Evolutionary conservation across 2,888 invertebrate genomes (phyloP).

Genomic region (Cecidostiba fungosa): DNA sequence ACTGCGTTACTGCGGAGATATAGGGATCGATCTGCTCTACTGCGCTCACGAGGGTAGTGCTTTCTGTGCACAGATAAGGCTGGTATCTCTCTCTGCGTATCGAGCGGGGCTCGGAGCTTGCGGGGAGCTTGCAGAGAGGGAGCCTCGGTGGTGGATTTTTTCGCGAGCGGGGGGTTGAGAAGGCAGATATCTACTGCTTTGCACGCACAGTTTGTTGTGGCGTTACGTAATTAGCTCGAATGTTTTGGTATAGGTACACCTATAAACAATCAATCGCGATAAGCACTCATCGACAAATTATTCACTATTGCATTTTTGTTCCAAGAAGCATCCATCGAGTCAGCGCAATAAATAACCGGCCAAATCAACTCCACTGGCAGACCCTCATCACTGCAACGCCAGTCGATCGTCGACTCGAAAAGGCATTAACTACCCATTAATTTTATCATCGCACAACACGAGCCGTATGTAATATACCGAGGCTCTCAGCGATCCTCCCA

Average conservation of each 20-base stretch:
- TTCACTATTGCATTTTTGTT: not conserved
- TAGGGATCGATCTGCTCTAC: not conserved
- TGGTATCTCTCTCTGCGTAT: not conserved
- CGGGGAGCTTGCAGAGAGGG: slow-evolving; percentile 1
- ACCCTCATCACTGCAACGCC: not conserved
- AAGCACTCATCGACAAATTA: no score
- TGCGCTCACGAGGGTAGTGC: no score
- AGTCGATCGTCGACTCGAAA: slow-evolving; percentile 1
- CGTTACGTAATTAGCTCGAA: not conserved
- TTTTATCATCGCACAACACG: not conserved
- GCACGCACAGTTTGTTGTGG: not conserved
- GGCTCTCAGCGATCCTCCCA: not conserved
- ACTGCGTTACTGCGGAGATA: not conserved
- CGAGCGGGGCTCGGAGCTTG: slow-evolving; percentile 9
- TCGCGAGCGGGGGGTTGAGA: not conserved
- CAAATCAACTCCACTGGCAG: not conserved
- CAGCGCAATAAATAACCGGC: not conserved
- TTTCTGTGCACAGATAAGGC: not conserved
- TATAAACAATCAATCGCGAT: no score
- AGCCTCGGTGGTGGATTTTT: not conserved
- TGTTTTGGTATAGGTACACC: not conserved
- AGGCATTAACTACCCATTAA: not conserved
- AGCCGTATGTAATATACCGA: not conserved
- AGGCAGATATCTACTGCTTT: slow-evolving; percentile 12
- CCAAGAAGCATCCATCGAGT: not conserved